Evolutionary conservation across 2,797 vertebrate genomes (phyloP).

Genomic region (Adelosebastes latens): DNA sequence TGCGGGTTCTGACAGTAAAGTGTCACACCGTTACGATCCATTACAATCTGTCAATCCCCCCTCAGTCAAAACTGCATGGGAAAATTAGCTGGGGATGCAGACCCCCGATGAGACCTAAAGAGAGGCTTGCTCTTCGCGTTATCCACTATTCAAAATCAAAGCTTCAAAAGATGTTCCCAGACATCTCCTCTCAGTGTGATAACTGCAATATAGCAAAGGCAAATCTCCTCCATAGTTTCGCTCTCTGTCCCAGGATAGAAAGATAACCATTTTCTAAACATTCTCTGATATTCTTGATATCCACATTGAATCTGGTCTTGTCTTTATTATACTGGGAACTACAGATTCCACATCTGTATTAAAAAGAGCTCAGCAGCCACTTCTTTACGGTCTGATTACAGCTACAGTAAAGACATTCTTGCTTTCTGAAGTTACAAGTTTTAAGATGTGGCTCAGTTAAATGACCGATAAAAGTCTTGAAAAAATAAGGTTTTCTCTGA

Average conservation of each 20-base stretch:
- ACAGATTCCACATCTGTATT: background rate
- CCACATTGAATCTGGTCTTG: background rate
- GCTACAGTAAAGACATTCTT: background rate
- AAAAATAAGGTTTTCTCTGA: background rate
- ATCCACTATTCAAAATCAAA: too few relatives aligned
- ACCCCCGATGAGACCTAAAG: too few relatives aligned
- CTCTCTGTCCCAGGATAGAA: background rate
- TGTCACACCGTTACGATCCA: too few relatives aligned
- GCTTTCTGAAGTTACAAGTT: background rate
- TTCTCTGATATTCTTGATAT: background rate
- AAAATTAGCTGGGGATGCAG: too few relatives aligned
- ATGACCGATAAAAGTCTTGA: background rate
- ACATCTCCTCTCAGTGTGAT: background rate
- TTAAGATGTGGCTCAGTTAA: background rate
- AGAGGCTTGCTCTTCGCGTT: too few relatives aligned
- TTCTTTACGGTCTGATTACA: background rate
- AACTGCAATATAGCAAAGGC: background rate
- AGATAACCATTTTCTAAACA: too few relatives aligned
- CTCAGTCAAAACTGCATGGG: too few relatives aligned
- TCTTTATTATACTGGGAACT: background rate
- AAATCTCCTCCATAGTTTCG: background rate
- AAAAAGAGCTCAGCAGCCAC: background rate
- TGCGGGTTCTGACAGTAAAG: too few relatives aligned
- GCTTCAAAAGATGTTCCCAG: too few relatives aligned
- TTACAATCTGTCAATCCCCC: too few relatives aligned